Conservation (phyloP, 2,113 vertebrate species). For the Pao palembangensis region DNA sequence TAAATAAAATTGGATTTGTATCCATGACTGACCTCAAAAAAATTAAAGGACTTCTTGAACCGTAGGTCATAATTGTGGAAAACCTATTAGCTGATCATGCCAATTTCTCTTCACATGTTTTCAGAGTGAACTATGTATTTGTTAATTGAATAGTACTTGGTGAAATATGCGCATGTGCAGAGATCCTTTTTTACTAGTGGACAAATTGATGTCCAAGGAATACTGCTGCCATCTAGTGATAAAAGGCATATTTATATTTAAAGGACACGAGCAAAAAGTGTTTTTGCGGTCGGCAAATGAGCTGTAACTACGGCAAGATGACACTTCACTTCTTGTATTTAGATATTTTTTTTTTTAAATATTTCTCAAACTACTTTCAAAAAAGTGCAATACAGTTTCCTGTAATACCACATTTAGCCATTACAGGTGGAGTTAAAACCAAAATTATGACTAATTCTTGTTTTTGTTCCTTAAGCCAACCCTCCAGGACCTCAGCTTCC, state of each 20-base stretch:
- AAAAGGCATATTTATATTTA: constrained; percentile 1
- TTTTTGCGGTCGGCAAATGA: too few species aligned
- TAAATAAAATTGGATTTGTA: background rate
- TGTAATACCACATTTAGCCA: background rate
- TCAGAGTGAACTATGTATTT: too few species aligned
- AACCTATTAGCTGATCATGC: too few species aligned
- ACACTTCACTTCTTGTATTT: background rate
- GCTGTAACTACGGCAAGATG: background rate
- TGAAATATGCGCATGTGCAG: background rate
- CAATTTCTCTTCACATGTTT: too few species aligned
- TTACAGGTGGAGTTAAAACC: background rate
- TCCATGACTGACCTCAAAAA: too few species aligned
- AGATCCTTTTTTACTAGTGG: background rate
- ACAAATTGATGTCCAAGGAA: constrained; percentile 1
- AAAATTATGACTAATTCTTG: background rate
- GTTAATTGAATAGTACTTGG: background rate
- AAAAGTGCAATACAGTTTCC: background rate
- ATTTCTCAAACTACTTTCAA: background rate
- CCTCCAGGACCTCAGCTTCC: constrained; percentile 32
- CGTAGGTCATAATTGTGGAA: too few species aligned
- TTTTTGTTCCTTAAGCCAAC: constrained; percentile 32
- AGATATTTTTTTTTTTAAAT: background rate
- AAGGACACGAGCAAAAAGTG: background rate
- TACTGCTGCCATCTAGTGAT: constrained; percentile 51
- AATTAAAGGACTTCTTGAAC: too few species aligned